Evolutionary conservation across 2,888 invertebrate species (phyloP).

Genomic region (Stenotaenia linearis): DNA sequence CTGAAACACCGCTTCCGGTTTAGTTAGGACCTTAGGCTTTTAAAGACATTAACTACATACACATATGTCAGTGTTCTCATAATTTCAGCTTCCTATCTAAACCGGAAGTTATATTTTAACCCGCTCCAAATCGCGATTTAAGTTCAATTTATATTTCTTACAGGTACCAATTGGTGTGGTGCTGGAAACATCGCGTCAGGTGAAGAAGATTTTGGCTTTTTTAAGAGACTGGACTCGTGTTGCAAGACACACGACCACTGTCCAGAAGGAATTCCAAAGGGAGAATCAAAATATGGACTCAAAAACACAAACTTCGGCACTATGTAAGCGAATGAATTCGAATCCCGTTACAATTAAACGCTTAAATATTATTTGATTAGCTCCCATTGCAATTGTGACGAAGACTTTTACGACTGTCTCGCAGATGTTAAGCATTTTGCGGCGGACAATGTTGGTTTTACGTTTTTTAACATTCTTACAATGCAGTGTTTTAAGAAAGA

Average conservation of each 20-base stretch:
- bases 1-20: no score
- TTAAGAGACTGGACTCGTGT: neutral
- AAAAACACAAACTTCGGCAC: neutral
- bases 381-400: constrained; percentile 14
- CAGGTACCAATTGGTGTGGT: neutral
- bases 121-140: no score
- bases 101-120: no score
- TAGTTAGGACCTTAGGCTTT: no score
- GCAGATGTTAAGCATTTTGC: neutral
- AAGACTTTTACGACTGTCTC: neutral
- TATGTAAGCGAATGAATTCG: neutral
- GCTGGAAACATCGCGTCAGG: neutral
- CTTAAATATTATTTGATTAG: neutral
- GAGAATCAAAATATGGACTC: neutral
- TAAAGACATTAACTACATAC: no score
- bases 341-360: neutral
- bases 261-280: neutral
- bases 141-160: no score
- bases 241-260: neutral
- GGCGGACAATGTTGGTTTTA: neutral
- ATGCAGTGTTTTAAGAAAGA: neutral
- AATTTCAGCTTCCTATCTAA: no score
- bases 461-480: neutral
- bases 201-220: neutral
- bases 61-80: no score